These are phyloP conservation scores for Poicephalus gulielmi DNA, from an alignment of 2,113 vertebrate species.

Conservation along the genomic window DNA sequence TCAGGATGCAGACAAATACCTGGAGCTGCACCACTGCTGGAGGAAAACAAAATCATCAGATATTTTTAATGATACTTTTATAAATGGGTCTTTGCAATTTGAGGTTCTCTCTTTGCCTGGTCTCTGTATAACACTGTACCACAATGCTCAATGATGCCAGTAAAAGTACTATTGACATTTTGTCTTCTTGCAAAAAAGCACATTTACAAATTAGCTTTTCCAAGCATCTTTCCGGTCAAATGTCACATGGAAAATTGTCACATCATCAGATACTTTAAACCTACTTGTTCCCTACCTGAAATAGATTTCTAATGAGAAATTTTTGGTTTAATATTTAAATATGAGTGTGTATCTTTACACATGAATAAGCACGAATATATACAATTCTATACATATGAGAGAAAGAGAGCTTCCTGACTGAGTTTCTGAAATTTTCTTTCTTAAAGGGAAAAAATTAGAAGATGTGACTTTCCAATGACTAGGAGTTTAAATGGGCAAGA, in stretches of 20 bases:
- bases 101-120: not conserved
- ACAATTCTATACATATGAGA: not conserved
- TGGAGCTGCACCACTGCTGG: not conserved
- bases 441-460: not conserved
- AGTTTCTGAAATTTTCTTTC: not conserved
- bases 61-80: not conserved
- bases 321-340: not conserved
- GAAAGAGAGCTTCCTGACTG: not conserved
- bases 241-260: not conserved
- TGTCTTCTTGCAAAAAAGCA: not conserved
- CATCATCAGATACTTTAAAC: not conserved
- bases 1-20: not conserved
- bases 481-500: not conserved
- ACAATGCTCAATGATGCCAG: not conserved
- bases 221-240: not conserved
- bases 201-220: not conserved
- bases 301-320: not conserved
- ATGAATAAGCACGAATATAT: fast-evolving
- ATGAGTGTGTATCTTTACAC: not conserved
- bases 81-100: not conserved
- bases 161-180: not conserved
- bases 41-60: not conserved
- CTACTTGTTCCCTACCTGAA: not conserved
- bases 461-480: not conserved
- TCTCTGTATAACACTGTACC: not conserved